phyloP scores from a whole-genome alignment of 2,888 invertebrate species.

The Drosophila aldrichi region DNA sequence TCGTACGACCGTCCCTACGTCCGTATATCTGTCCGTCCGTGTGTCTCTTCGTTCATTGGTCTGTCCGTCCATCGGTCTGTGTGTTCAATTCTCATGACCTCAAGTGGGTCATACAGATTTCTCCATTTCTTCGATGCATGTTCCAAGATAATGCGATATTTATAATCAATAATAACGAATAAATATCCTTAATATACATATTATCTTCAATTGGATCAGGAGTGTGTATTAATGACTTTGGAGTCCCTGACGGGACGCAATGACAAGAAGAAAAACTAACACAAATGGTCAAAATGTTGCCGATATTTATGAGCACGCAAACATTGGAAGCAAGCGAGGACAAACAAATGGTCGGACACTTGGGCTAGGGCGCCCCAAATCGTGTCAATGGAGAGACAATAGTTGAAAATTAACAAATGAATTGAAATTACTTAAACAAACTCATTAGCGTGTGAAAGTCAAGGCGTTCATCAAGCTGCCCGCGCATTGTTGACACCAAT shows the following conservation, averaged over 20 bases:
- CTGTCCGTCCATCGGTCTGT: no score
- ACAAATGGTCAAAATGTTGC: slow-evolving; percentile 41
- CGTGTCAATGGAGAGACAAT: slow-evolving; percentile 76
- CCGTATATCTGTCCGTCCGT: no score
- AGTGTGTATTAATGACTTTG: slow-evolving; percentile 20
- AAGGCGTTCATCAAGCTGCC: slow-evolving; percentile 60
- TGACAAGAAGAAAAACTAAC: slow-evolving; percentile 34
- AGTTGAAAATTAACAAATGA: slow-evolving; percentile 80
- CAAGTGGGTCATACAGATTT: background rate
- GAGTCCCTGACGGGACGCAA: slow-evolving; percentile 35
- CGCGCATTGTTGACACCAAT: slow-evolving; percentile 69
- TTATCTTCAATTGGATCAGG: slow-evolving; percentile 8
- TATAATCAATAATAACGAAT: background rate
- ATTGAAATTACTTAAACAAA: slow-evolving; percentile 80
- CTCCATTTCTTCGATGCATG: background rate
- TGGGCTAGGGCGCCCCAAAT: no score
- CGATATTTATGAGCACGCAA: slow-evolving; percentile 63
- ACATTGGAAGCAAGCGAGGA: slow-evolving; percentile 7
- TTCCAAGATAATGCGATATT: background rate
- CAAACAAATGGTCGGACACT: slow-evolving; percentile 16
- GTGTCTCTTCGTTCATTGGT: no score
- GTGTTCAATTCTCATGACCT: background rate
- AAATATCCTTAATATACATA: background rate
- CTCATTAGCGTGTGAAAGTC: slow-evolving; percentile 77
- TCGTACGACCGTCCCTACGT: no score